phyloP scores from a whole-genome alignment of 2,797 vertebrate genomes.

The Malacoraja senta region DNA sequence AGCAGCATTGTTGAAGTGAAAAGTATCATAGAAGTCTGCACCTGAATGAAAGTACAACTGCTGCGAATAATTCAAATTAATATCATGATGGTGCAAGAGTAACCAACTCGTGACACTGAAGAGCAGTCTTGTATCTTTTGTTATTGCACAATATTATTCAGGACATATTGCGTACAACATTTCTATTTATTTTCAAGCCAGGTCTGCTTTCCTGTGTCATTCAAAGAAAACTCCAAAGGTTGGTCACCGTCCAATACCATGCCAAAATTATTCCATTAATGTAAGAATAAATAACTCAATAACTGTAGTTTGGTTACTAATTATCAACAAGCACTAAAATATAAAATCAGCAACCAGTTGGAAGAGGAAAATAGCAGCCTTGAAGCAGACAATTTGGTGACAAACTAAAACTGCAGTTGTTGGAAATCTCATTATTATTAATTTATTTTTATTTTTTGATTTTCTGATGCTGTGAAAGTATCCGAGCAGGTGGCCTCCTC shows the following conservation, averaged over 20 bases:
- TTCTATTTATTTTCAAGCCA: background rate
- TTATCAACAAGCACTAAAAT: background rate
- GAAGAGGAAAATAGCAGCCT: background rate
- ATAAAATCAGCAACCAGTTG: background rate
- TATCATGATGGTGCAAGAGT: background rate
- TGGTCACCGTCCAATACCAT: background rate
- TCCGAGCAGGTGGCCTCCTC: background rate
- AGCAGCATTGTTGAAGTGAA: background rate
- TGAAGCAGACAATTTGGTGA: background rate
- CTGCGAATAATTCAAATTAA: background rate
- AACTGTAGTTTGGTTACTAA: background rate
- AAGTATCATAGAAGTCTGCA: background rate
- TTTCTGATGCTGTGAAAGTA: background rate
- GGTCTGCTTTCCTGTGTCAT: no score
- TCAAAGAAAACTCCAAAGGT: background rate
- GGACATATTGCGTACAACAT: background rate
- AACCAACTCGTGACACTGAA: background rate
- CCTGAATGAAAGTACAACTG: background rate
- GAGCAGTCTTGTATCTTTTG: background rate
- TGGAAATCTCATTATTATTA: background rate
- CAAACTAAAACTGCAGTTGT: no score
- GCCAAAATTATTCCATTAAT: background rate
- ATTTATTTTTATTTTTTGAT: constrained; percentile 6
- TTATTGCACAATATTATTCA: background rate
- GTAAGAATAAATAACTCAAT: background rate